Conservation (phyloP, 2,113 vertebrate genomes). For the Nycticebus coucang region DNA sequence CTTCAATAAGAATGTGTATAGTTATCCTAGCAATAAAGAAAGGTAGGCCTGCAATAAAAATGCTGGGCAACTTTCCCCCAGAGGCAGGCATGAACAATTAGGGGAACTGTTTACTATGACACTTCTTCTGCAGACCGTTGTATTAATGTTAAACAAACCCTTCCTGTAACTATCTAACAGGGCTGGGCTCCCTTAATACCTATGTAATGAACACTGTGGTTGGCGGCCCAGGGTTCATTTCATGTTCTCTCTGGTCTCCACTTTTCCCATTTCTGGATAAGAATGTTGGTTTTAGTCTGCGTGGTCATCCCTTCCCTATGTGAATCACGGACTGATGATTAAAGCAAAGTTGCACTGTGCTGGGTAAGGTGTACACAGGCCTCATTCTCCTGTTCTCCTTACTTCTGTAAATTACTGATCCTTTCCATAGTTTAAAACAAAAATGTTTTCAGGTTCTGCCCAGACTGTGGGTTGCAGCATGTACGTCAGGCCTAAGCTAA, state of each 20-base stretch:
- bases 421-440: neutral
- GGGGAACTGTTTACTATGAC: neutral
- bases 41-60: neutral
- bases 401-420: neutral
- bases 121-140: fast-evolving
- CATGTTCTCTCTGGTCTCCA: neutral
- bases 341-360: neutral
- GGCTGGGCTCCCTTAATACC: neutral
- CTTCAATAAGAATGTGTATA: neutral
- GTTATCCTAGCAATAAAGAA: neutral
- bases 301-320: neutral
- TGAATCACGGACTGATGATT: neutral
- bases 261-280: neutral
- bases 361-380: neutral
- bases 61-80: neutral
- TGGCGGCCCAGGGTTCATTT: neutral
- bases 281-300: neutral
- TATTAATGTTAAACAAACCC: neutral
- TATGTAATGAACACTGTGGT: neutral
- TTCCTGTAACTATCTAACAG: fast-evolving
- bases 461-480: neutral
- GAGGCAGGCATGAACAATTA: neutral
- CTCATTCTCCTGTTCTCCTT: neutral
- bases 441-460: neutral
- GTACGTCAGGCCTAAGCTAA: neutral